These are phyloP conservation scores for Apomyelois bistriatella DNA, from an alignment of 2,888 invertebrate genomes.

Conservation along the genomic window DNA sequence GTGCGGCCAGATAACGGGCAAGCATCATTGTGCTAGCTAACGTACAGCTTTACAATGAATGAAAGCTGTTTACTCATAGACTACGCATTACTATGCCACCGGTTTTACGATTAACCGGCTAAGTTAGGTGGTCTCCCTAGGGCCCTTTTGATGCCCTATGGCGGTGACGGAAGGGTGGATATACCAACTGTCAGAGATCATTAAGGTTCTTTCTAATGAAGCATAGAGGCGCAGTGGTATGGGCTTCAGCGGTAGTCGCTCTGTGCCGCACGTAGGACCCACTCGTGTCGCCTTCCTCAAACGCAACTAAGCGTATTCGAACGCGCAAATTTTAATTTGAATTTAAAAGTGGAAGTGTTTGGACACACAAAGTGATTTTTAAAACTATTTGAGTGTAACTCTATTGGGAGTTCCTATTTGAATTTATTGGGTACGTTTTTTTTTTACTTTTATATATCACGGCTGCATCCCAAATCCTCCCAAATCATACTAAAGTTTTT, in stretches of 20 bases:
- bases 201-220: constrained; percentile 47
- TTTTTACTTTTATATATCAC: not conserved
- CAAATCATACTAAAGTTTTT: too few species aligned
- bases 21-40: constrained; percentile 11
- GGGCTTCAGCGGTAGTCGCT: constrained; percentile 50
- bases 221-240: constrained; percentile 55
- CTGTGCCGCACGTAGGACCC: constrained; percentile 48
- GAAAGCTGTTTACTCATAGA: constrained; percentile 48
- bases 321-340: constrained; percentile 27
- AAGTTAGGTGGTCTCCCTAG: constrained; percentile 36
- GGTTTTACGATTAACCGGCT: constrained; percentile 36
- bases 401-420: constrained; percentile 23
- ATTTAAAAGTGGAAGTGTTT: constrained; percentile 30
- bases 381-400: constrained; percentile 14
- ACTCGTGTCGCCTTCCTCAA: constrained; percentile 47
- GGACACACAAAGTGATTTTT: constrained; percentile 20
- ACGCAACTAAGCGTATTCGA: constrained; percentile 28
- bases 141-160: constrained; percentile 24
- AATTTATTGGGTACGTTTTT: constrained; percentile 35
- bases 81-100: constrained; percentile 45
- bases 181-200: constrained; percentile 33
- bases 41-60: constrained; percentile 41
- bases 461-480: too few species aligned
- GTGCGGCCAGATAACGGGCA: constrained; percentile 5
- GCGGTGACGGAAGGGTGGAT: constrained; percentile 35